Conservation (phyloP, 2,888 invertebrate species). For the Papilio demoleus region DNA sequence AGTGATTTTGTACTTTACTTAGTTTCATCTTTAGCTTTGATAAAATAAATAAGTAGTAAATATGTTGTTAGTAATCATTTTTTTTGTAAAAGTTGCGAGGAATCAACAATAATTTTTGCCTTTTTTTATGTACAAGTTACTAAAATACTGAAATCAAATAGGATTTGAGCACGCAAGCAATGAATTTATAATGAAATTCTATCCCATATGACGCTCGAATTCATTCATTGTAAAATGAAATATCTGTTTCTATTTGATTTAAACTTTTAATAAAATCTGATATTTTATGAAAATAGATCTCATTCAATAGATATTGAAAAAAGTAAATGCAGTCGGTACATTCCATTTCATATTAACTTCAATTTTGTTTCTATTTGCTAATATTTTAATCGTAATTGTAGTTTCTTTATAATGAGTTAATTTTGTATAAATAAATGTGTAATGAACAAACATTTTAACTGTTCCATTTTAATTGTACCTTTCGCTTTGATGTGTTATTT, state of each 20-base stretch:
- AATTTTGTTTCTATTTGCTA: conserved; percentile 36
- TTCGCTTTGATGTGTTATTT: conserved; percentile 25
- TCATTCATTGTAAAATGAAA: conserved; percentile 3
- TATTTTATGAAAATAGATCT: background rate
- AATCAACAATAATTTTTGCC: background rate
- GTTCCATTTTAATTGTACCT: background rate
- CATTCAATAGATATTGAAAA: background rate
- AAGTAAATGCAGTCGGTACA: conserved; percentile 10
- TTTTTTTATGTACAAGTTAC: background rate
- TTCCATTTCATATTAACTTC: conserved; percentile 26
- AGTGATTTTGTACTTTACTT: no score
- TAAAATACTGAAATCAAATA: conserved; percentile 4
- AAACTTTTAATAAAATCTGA: conserved; percentile 22
- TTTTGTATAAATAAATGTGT: conserved; percentile 21
- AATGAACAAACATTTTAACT: conserved; percentile 18
- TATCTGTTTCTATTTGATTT: conserved; percentile 20
- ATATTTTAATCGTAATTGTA: conserved; percentile 40
- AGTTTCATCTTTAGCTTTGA: no score
- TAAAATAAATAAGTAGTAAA: no score
- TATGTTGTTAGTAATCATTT: no score
- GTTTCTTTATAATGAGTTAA: conserved; percentile 21
- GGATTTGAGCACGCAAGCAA: background rate
- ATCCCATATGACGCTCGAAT: conserved; percentile 11
- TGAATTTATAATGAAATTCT: conserved; percentile 24
- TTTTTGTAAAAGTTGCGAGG: no score